Evolutionary conservation across 2,888 invertebrate genomes (phyloP), one percentile per base, ranked within the genome.

Genomic region (Sacculina carcini): DNA sequence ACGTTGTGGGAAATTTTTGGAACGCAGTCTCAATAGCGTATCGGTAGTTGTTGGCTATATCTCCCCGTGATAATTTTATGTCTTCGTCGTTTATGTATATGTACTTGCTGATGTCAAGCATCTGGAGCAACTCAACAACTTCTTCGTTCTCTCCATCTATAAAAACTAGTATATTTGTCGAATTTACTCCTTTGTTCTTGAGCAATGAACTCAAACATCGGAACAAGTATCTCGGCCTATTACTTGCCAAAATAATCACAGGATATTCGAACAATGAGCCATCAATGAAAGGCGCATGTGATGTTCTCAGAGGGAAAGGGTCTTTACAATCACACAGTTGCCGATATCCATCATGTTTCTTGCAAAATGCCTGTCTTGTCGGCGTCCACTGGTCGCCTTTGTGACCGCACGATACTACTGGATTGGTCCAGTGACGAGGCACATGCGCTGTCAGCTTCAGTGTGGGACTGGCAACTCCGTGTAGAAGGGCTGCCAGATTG

Each of bases 71-170:
- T n/a, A n/a, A n/a, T n/a, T n/a, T n/a, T n/a, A n/a, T n/a, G n/a
- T n/a, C n/a, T n/a, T n/a, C n/a, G n/a, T n/a, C n/a, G n/a, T n/a
- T n/a, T n/a, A n/a, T n/a, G n/a, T n/a, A n/a, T n/a, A n/a, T n/a
- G 28, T 7, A n/a, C 26, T 28, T 14, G 16, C 7, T 5, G 52
- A 71, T 67, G 19, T 70, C 71, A 53, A 69, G 61, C 47, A 73
- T 60, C 16, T 70, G 71, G 60, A 72, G 69, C 53, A 73, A 59
- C 56, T 67, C 67, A 12, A 70, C 67, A 14, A 73, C 71, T 58
- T 71, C 73, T 63, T 72, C 70, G 64, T 69, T 72, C 59, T 70
- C 72, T 3, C 73, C 73, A 61, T 73, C 73, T 54, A 73, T 71
- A 58, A 71, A 73, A n/a, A 73, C 71, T 9, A 70, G 71, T 36